Conservation (phyloP, 1,140 invertebrate species). For the Drosophila malerkotliana region DNA sequence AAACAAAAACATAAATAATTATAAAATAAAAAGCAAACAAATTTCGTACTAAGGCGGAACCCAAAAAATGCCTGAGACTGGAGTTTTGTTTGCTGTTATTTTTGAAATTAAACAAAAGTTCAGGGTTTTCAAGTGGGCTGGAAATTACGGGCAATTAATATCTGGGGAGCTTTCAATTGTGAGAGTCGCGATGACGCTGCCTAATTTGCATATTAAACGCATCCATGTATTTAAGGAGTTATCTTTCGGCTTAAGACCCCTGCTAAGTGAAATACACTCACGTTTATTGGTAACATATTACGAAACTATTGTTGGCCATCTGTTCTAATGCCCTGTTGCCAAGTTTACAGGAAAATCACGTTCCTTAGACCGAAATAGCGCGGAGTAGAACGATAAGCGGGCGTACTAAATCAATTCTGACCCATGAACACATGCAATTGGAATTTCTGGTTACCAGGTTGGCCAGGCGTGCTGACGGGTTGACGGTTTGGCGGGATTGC, state of each 20-base stretch:
- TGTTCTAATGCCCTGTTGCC: background rate
- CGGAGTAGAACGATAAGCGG: constrained; percentile 43
- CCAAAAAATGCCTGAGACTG: constrained; percentile 31
- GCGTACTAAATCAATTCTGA: constrained; percentile 41
- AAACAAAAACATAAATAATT: constrained; percentile 34
- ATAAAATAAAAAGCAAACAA: constrained; percentile 46
- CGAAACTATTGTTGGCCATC: background rate
- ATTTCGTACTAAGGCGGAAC: constrained; percentile 42
- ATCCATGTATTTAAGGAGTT: background rate
- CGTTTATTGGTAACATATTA: constrained; percentile 5
- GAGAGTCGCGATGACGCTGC: background rate
- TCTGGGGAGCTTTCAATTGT: constrained; percentile 17
- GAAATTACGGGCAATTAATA: constrained; percentile 50
- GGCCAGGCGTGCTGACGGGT: no score
- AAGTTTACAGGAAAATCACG: constrained; percentile 54
- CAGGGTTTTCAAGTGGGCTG: constrained; percentile 31
- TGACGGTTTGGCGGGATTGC: background rate
- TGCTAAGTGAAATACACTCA: background rate
- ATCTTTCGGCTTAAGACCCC: background rate
- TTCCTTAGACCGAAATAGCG: constrained; percentile 22
- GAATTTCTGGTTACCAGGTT: constrained; percentile 45
- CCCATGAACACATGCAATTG: constrained; percentile 56
- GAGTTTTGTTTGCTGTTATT: constrained; percentile 11
- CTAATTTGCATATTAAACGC: constrained; percentile 24
- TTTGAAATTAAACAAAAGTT: constrained; percentile 32